Evolutionary conservation across 2,797 vertebrate genomes (phyloP).

Genomic region (Pseudochromis fuscus): DNA sequence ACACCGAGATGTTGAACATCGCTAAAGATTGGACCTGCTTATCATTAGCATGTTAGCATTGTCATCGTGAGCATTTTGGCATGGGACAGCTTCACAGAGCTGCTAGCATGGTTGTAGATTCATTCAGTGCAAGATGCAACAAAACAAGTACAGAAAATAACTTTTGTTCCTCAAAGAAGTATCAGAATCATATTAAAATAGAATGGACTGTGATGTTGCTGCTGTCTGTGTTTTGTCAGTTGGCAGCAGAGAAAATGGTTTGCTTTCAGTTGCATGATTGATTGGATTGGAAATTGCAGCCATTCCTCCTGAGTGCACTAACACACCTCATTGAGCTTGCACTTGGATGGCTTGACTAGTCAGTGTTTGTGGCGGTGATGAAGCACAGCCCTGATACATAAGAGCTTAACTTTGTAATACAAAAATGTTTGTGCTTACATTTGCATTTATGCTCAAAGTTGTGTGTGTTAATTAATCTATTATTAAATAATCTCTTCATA

Average conservation of each 20-base stretch:
- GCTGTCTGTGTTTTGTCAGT: not conserved
- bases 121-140: slow-evolving; percentile 39
- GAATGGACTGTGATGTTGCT: slow-evolving; percentile 10
- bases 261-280: slow-evolving; percentile 46
- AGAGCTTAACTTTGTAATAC: not conserved
- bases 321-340: not conserved
- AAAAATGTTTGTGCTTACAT: accelerated
- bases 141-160: slow-evolving; percentile 52
- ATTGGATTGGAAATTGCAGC: slow-evolving; percentile 19
- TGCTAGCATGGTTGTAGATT: slow-evolving; percentile 4
- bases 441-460: not conserved
- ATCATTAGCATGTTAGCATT: not conserved
- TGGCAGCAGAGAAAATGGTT: slow-evolving; percentile 17
- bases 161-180: slow-evolving; percentile 51
- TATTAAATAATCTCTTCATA: not conserved
- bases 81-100: too few relatives aligned
- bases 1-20: not conserved
- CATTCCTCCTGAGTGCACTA: slow-evolving; percentile 15
- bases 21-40: not conserved
- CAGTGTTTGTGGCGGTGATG: not conserved
- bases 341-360: not conserved
- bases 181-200: not conserved
- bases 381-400: not conserved
- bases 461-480: not conserved
- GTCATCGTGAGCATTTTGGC: not conserved